Evolutionary conservation across 2,797 vertebrate species (phyloP).

Genomic region (Oreochromis grahami): DNA sequence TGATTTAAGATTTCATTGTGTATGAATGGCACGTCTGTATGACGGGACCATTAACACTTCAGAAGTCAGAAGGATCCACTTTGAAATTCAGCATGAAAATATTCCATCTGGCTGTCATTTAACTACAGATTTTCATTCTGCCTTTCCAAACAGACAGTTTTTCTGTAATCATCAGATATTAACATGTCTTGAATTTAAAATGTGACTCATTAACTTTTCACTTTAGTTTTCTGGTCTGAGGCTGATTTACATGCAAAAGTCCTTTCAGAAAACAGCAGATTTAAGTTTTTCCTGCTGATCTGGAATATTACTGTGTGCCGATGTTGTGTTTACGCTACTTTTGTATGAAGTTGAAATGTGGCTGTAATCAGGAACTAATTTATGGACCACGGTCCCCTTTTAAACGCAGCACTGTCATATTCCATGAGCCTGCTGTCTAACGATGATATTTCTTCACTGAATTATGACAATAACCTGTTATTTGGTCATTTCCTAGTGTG

Average conservation of each 20-base stretch:
- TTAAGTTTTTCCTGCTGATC: not conserved
- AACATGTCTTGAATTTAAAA: too few relatives aligned
- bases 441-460: too few relatives aligned
- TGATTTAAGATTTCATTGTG: not conserved
- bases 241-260: not conserved
- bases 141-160: too few relatives aligned
- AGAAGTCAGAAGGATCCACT: not conserved
- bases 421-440: too few relatives aligned
- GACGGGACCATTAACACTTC: not conserved
- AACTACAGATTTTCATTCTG: not conserved
- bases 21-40: not conserved
- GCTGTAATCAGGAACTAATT: too few relatives aligned
- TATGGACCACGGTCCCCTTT: too few relatives aligned
- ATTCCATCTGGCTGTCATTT: not conserved
- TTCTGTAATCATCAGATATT: not conserved
- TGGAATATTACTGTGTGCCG: not conserved
- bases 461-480: too few relatives aligned
- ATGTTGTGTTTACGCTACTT: too few relatives aligned
- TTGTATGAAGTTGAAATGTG: too few relatives aligned
- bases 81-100: not conserved
- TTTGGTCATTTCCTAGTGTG: too few relatives aligned
- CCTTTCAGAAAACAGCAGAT: not conserved
- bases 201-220: too few relatives aligned
- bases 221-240: not conserved
- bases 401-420: too few relatives aligned